These are phyloP conservation scores for Beroe forskalii DNA, from an alignment of 37 sponge, comb jelly and placozoan species.

Conservation along the genomic window DNA sequence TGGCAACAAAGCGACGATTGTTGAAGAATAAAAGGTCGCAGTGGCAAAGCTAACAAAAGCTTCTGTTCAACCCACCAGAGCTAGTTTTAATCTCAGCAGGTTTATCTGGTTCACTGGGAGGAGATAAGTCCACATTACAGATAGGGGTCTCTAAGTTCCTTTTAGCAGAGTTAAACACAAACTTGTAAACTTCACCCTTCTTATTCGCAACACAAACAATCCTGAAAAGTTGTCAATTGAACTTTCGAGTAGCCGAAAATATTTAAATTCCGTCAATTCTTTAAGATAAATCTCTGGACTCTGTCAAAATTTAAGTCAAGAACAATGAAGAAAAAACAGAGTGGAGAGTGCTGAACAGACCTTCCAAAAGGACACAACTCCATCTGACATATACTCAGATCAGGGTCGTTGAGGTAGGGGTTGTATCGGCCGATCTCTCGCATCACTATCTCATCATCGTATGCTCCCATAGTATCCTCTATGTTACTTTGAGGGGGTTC, in stretches of 20 bases:
- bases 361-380: slow-evolving; percentile 52
- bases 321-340: too few relatives aligned
- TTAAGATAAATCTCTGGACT: too few relatives aligned
- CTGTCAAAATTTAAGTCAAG: too few relatives aligned
- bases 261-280: too few relatives aligned
- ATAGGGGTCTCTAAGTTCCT: slow-evolving; percentile 62
- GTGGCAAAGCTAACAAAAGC: too few relatives aligned
- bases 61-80: not conserved
- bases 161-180: slow-evolving; percentile 37
- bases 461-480: slow-evolving; percentile 1
- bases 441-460: slow-evolving; percentile 42
- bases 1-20: too few relatives aligned
- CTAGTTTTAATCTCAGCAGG: slow-evolving; percentile 17
- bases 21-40: too few relatives aligned
- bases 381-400: slow-evolving; percentile 36
- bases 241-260: too few relatives aligned
- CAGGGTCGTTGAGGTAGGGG: slow-evolving; percentile 25
- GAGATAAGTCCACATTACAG: slow-evolving; percentile 39
- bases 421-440: not conserved
- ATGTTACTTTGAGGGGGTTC: slow-evolving; percentile 4
- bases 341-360: too few relatives aligned
- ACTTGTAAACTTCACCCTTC: slow-evolving; percentile 52
- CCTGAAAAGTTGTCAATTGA: slow-evolving; percentile 15
- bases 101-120: slow-evolving; percentile 44
- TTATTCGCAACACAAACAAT: slow-evolving; percentile 18